Percentiles rank a stretch among this genome's conserved stretches.
Conservation (phyloP, 2,888 invertebrate species). For the Oligia latruncula region DNA sequence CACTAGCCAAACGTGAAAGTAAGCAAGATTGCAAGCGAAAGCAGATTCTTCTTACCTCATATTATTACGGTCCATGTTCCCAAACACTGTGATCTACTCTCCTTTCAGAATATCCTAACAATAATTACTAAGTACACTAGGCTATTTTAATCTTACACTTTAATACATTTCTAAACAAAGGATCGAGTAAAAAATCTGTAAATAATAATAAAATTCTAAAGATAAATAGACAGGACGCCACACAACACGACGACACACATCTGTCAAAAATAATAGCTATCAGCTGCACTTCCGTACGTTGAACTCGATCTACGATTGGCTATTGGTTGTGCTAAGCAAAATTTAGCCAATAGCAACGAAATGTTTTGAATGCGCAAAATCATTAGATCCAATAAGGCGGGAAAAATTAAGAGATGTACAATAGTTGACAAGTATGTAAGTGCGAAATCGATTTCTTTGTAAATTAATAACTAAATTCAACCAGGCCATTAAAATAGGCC, state of each 20-base stretch:
- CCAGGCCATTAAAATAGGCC: too few relatives aligned
- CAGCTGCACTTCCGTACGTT: constrained; percentile 75
- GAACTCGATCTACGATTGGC: constrained; percentile 71
- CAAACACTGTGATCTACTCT: constrained; percentile 65
- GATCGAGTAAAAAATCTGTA: constrained; percentile 77
- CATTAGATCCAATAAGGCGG: constrained; percentile 64
- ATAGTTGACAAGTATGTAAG: too few relatives aligned
- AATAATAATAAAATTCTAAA: constrained; percentile 79
- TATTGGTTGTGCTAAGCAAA: neutral
- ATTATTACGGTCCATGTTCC: constrained; percentile 86
- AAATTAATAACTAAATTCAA: too few relatives aligned
- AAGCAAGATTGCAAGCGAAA: constrained; percentile 69
- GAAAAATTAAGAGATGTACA: constrained; percentile 46
- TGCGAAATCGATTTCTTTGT: too few relatives aligned
- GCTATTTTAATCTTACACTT: constrained; percentile 66
- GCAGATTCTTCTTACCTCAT: constrained; percentile 85
- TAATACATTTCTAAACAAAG: constrained; percentile 80
- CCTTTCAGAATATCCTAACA: constrained; percentile 62
- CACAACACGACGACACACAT: constrained; percentile 78
- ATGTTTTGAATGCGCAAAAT: constrained; percentile 51
- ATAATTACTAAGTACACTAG: constrained; percentile 70
- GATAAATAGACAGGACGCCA: constrained; percentile 85
- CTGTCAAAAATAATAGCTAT: constrained; percentile 71
- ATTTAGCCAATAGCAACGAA: constrained; percentile 63
- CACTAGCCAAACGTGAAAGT: constrained; percentile 62